Base-by-base conservation (phyloP, 2,888 invertebrate species). In the Iselma pallidipennis region DNA sequence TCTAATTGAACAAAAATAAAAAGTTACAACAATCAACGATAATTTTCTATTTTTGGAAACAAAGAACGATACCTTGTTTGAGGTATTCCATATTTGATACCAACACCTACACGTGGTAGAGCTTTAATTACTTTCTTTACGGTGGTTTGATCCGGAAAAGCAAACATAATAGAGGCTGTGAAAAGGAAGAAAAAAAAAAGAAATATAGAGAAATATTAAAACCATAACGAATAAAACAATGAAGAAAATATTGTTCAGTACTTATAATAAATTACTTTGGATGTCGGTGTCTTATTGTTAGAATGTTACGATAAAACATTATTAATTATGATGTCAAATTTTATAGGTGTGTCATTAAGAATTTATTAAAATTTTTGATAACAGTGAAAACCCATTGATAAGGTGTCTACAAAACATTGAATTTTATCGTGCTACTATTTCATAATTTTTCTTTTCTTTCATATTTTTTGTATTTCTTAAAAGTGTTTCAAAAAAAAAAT, bases 61-160 rank as follows among this genome's bases (percentile, higher is more conserved):
- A 57, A 33, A 61, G n/a, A 48, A 29, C 14, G 26, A 10, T 81
- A 94, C 94, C 94, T 91, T 67, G 96, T 96, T 85, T 99, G 98
- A 55, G 96, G 96, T 78, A 99, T 95, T 75, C 99, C 99, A 82
- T 99, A 99, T 83, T 99, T 99, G 84, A 98, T 96, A 76, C 99
- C 99, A 53, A 99, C 97, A 9, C 99, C 98, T 66, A 99, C 98
- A 62, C 96, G 86, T 0, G 99, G 99, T 74, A 99, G 85, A 2
- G 96, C 95, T 82, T 96, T 96, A 83, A 99, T 96, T 73, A 99
- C 97, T 84, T 96, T 96, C 85, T 97, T 98, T 78, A 99, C 97
- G 50, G 97, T 96, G 70, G 91, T 89, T 83, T 97, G 96, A 83
- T 98, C 98, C 72, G 95, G 92, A 83, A 99, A 98, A 69, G 98